These are phyloP conservation scores for Himalopsyche anomala DNA, from an alignment of 2,888 invertebrate genomes.

Conservation along the genomic window DNA sequence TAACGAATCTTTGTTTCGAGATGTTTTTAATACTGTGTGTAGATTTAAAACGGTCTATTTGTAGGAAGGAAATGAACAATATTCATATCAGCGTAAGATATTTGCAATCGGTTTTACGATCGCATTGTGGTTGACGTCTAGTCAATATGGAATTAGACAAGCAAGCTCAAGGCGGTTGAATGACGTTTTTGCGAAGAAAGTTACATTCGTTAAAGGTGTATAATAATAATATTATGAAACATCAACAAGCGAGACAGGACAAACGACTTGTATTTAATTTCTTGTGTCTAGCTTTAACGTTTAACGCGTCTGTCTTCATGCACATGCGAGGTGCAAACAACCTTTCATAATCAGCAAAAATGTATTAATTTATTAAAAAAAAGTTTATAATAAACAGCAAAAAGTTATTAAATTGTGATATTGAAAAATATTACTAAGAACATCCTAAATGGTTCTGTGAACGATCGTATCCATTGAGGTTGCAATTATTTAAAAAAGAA, in stretches of 20 bases:
- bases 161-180: constrained; percentile 23
- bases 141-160: constrained; percentile 3
- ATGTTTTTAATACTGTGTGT: no score
- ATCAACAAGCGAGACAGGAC: constrained; percentile 20
- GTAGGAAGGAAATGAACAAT: not conserved
- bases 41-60: no score
- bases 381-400: no score
- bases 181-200: constrained; percentile 35
- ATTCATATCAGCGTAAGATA: not conserved
- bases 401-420: no score
- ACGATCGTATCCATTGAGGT: no score
- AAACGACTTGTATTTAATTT: constrained; percentile 12
- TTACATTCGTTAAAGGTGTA: not conserved
- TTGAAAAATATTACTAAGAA: no score
- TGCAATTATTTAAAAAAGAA: no score
- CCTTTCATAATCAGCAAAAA: no score
- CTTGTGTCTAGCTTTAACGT: not conserved
- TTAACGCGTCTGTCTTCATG: not conserved
- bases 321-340: no score
- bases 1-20: no score
- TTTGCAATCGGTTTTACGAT: constrained; percentile 1
- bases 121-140: constrained; percentile 7
- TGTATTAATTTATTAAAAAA: no score
- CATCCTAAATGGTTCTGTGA: no score
- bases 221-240: not conserved